Evolutionary conservation across 2,797 vertebrate species (phyloP).

Genomic region (Catamblyrhynchus diadema): DNA sequence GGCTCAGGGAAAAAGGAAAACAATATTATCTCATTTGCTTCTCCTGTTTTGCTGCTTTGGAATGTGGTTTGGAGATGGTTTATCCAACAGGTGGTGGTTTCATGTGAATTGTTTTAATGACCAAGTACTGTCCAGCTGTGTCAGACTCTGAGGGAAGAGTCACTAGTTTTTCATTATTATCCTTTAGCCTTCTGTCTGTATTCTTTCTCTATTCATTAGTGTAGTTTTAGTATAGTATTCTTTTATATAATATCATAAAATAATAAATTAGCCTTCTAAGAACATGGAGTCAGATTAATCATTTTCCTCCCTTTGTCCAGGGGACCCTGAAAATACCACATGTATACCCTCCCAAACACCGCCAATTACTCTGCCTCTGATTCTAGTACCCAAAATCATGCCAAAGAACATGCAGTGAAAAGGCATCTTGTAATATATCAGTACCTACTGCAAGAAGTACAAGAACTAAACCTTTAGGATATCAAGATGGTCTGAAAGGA

Average conservation of each 20-base stretch:
- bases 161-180: background rate
- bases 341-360: background rate
- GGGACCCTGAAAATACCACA: background rate
- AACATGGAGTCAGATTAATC: background rate
- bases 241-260: background rate
- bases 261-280: background rate
- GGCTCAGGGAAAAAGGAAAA: background rate
- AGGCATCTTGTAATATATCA: background rate
- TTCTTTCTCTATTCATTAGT: background rate
- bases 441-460: background rate
- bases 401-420: background rate
- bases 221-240: background rate
- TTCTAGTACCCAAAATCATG: background rate
- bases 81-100: background rate
- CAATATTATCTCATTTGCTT: background rate
- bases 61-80: background rate
- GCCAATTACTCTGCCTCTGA: background rate
- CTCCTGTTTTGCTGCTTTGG: background rate
- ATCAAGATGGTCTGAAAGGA: background rate
- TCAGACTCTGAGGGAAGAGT: background rate
- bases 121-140: background rate
- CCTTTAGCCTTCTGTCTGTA: background rate
- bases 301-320: background rate
- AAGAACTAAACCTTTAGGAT: background rate
- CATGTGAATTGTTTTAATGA: background rate